These are phyloP conservation scores for Diogma glabrata DNA, from an alignment of 2,888 invertebrate species.

Conservation along the genomic window DNA sequence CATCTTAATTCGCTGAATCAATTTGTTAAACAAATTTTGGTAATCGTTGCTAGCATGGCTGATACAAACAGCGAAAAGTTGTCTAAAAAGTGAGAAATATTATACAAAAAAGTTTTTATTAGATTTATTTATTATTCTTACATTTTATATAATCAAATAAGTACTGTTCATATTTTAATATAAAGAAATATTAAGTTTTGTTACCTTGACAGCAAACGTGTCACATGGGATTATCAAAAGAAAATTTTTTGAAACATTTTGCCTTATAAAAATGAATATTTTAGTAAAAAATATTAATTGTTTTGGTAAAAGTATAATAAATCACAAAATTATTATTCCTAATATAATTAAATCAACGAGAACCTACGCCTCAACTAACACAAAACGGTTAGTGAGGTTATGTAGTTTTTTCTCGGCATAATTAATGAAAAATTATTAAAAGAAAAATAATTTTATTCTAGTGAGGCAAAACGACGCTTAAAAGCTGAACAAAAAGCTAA, in stretches of 20 bases:
- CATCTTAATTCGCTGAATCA: no score
- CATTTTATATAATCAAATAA: conserved; percentile 31
- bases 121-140: conserved; percentile 20
- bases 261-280: no score
- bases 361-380: conserved; percentile 1
- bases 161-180: background rate
- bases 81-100: conserved; percentile 57
- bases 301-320: no score
- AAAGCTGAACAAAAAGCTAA: conserved; percentile 91
- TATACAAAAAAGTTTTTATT: conserved; percentile 3
- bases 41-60: no score
- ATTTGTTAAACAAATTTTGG: no score
- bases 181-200: no score
- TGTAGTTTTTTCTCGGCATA: background rate
- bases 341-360: background rate
- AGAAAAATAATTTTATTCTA: conserved; percentile 36
- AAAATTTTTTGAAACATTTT: no score
- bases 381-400: conserved; percentile 10
- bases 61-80: conserved; percentile 46
- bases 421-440: background rate
- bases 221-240: no score
- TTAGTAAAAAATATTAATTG: no score
- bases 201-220: no score
- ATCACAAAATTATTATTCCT: no score
- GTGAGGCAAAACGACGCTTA: conserved; percentile 83